A percentile compares a stretch with the other conserved stretches of the same genome.
phyloP scores from a whole-genome alignment of 92 coral and sea anemone species.

The Meandrina meandrites region DNA sequence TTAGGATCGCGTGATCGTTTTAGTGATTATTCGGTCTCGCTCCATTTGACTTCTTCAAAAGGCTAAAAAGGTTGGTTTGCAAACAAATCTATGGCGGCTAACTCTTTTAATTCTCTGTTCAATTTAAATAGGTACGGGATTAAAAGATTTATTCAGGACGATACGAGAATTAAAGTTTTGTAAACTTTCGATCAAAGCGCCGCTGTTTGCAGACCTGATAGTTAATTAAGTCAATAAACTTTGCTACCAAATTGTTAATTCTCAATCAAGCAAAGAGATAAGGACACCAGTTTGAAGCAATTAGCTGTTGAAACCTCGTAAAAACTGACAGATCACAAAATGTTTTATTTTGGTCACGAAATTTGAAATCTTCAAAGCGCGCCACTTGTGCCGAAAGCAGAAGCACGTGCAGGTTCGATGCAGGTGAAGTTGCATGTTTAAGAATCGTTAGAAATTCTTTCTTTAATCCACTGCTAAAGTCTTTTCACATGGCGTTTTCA shows the following conservation, averaged over 20 bases:
- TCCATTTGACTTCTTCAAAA: not conserved
- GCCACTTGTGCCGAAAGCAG: not conserved
- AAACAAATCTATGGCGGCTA: too few relatives aligned
- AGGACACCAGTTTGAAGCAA: not conserved
- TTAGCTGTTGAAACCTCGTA: not conserved
- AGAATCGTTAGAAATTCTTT: not conserved
- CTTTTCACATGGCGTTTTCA: not conserved
- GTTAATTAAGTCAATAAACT: not conserved
- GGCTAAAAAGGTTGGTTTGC: not conserved
- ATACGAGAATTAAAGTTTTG: not conserved
- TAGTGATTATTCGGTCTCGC: not conserved
- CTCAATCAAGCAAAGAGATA: not conserved
- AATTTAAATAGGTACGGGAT: not conserved
- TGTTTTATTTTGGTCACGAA: not conserved
- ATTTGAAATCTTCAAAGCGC: not conserved
- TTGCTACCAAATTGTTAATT: not conserved
- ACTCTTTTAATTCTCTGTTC: not conserved
- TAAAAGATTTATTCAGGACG: not conserved
- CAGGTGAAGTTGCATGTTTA: not conserved
- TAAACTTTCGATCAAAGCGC: not conserved
- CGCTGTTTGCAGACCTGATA: not conserved
- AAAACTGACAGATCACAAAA: not conserved
- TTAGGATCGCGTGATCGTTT: not conserved
- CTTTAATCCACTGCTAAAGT: not conserved
- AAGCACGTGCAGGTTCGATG: too few relatives aligned